Conservation (phyloP, 2,888 invertebrate species). For the Nomada ruficornis region DNA sequence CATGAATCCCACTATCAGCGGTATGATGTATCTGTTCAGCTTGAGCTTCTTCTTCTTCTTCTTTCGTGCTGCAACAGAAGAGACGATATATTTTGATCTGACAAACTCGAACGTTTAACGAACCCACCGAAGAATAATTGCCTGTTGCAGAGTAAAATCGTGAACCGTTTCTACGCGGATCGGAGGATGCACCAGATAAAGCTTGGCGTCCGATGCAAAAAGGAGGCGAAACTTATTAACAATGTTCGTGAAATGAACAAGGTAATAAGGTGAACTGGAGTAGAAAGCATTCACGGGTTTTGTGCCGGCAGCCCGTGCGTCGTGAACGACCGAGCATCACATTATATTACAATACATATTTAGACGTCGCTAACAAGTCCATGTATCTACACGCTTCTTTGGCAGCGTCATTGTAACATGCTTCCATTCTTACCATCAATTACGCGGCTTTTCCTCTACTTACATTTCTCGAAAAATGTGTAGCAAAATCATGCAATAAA, state of each 20-base stretch:
- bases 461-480: too few species aligned
- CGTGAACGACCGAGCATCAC: constrained; percentile 44
- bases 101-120: too few species aligned
- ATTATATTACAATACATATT: constrained; percentile 34
- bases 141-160: background rate
- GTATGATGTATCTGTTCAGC: constrained; percentile 86
- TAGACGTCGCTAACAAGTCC: constrained; percentile 19
- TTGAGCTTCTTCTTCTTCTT: constrained; percentile 83
- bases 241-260: constrained; percentile 42
- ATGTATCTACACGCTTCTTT: constrained; percentile 52
- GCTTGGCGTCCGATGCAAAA: constrained; percentile 13
- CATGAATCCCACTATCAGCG: constrained; percentile 87
- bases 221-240: constrained; percentile 47
- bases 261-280: constrained; percentile 68
- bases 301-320: constrained; percentile 25
- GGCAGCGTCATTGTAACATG: background rate
- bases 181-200: constrained; percentile 7
- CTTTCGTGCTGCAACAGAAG: constrained; percentile 75
- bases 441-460: background rate
- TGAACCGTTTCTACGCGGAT: constrained; percentile 13
- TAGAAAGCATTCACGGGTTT: constrained; percentile 65
- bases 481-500: background rate
- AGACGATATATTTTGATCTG: too few species aligned
- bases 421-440: background rate
- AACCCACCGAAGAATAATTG: background rate